These are phyloP conservation scores for Paragorgia papillata DNA, from an alignment of 92 coral and sea anemone genomes.

Conservation along the genomic window DNA sequence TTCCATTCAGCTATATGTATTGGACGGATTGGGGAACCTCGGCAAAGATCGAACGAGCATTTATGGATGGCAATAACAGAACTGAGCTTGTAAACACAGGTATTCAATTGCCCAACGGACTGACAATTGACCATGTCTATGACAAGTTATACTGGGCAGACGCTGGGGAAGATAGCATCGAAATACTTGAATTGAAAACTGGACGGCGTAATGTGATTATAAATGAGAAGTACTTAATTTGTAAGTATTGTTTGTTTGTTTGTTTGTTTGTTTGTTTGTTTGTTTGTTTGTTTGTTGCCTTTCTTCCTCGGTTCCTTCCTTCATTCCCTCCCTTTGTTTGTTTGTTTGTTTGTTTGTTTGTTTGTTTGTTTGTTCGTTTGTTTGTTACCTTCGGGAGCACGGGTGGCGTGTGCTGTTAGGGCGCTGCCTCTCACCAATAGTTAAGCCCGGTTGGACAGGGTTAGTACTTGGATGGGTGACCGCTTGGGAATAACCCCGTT, in stretches of 20 bases:
- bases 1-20: constrained; percentile 54
- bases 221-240: neutral
- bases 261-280: too few species aligned
- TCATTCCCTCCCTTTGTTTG: too few species aligned
- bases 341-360: too few species aligned
- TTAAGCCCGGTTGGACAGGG: too few species aligned
- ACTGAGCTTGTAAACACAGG: constrained; percentile 68
- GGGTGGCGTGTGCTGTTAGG: too few species aligned
- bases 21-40: constrained; percentile 1
- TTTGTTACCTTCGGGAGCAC: too few species aligned
- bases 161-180: constrained; percentile 83
- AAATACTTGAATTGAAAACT: constrained; percentile 64
- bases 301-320: too few species aligned
- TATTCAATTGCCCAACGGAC: constrained; percentile 85
- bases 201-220: constrained; percentile 8
- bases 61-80: constrained; percentile 79
- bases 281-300: too few species aligned
- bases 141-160: constrained; percentile 85
- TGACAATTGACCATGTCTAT: constrained; percentile 73
- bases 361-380: too few species aligned
- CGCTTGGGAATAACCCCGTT: too few species aligned
- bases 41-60: constrained; percentile 87
- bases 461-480: too few species aligned
- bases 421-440: too few species aligned
- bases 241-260: constrained; percentile 25